These are phyloP conservation scores for Panulirus ornatus DNA, from an alignment of 1,140 invertebrate species.

Conservation along the genomic window DNA sequence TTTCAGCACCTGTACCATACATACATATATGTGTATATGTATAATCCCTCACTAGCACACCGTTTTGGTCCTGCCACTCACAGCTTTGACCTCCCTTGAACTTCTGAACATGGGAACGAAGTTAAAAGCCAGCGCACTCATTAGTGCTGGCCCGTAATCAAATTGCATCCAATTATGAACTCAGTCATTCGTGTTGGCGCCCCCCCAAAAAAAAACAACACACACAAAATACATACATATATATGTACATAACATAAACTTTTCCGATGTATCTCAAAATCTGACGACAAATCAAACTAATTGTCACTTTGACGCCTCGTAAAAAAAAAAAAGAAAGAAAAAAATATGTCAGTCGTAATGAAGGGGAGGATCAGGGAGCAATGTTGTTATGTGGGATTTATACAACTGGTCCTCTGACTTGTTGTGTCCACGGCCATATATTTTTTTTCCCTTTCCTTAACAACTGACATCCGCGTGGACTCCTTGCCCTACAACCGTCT, in stretches of 20 bases:
- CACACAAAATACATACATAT: not conserved
- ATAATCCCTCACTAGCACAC: no score
- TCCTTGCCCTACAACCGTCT: no score
- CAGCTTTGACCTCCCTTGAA: not conserved
- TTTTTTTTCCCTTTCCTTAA: no score
- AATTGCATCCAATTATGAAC: conserved; percentile 9
- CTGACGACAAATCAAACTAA: conserved; percentile 10
- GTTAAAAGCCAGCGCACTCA: not conserved
- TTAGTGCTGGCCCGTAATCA: not conserved
- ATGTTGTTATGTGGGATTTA: not conserved
- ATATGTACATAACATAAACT: not conserved
- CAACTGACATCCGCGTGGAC: no score
- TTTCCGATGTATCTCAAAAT: conserved; percentile 1
- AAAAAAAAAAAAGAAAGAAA: no score
- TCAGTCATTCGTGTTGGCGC: not conserved
- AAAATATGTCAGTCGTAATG: not conserved
- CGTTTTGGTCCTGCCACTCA: no score
- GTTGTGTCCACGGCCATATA: no score
- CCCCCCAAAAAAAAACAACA: not conserved
- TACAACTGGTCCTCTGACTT: no score
- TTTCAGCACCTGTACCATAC: no score
- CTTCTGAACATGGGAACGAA: not conserved
- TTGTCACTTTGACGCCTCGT: conserved; percentile 18
- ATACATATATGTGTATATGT: no score
- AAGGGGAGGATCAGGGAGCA: conserved; percentile 10